Base-by-base conservation (phyloP, 2,113 vertebrate species). In the Oreotrochilus melanogaster region DNA sequence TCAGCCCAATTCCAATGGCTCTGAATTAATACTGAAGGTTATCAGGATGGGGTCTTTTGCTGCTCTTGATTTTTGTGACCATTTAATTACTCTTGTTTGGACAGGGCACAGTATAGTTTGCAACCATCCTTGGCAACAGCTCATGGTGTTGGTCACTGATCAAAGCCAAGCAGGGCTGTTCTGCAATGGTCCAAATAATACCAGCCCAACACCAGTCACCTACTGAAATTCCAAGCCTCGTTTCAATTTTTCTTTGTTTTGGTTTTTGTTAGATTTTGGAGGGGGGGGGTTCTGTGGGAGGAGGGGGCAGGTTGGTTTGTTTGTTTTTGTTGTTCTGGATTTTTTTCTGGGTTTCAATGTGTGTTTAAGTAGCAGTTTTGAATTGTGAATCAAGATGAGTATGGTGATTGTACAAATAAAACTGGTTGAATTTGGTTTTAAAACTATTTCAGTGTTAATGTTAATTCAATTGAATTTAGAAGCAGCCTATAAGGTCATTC, bases 21-120 rank as follows among this genome's bases (percentile, higher is more conserved):
- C 53, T 95, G 33, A 86, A 84, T 96, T 86, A 90, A 84, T 86
- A 73, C 73, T 62, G 60, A 73, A 67, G 8, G 6, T 88, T 86
- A 62, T 88, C 15, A 17, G 14, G 67, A 30, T n/a, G 67, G 18
- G 23, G 0, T 35, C 19, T 86, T 74, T 33, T 45, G 6, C 45
- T 54, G 17, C 48, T 88, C 16, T 50, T 69, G 78, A 69, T 14
- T 31, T 69, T 70, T 82, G 54, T 60, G 70, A 11, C 37, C 30
- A 60, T 50, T 50, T 65, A 85, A 76, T 75, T 60, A 37, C 31
- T 73, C 37, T 92, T 6, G 50, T 88, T 88, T 70, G 75, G 31
- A 39, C 31, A 17, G 19, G 9, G 9, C 25, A 39, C 37, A 24
- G 12, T 39, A 27, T 58, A 74, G 88, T 64, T 73, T 37, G 9